Base-by-base conservation (phyloP, 92 coral and sea anemone genomes). In the Nematostella vectensis region DNA sequence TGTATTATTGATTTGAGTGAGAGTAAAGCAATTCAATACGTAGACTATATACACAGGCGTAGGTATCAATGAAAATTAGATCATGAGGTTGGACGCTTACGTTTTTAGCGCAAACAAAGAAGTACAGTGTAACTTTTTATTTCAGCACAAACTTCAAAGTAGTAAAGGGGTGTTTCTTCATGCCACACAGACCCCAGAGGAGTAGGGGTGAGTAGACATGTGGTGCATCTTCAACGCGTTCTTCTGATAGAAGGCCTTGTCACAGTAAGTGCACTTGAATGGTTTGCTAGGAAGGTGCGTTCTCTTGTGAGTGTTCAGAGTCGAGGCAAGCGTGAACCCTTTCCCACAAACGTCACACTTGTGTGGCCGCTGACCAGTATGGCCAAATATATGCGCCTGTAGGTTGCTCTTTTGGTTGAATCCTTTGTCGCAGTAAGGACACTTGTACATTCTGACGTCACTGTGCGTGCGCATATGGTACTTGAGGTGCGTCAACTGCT, bases 401-500 rank as follows among this genome's bases (percentile, higher is more conserved):
- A 85, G 75, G 61, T 85, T 85, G 15, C 88, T 80, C 44, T 85
- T 85, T 61, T 85, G 95, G 56, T 88, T 82, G 49, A 88, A 88
- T 28, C 96, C 96, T 55, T 82, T 88, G 17, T 83, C 87, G 54
- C 96, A 88, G 59, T 77, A 72, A 39, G 72, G 72, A 31, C 96
- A 88, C 42, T 75, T 82, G 63, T 83, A 83, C 85, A 88, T 62
- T 19, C 78, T 63, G n/a, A 59, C 71, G 38, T 72, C 79, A 3
- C 84, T 80, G 37, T 86, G 95, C 17, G 95, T 86, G 59, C 95
- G 78, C 82, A 76, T 71, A 77, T 86, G 95, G 68, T 86, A 86
- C 54, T 81, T 80, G 39, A 86, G 88, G 29, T 81, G 95, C 12
- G 95, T 80, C 55, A 86, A 57, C 55, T 86, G 88, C 62, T 81